phyloP scores from a whole-genome alignment of 2,113 vertebrate genomes.

The Protobothrops flavoviridis region DNA sequence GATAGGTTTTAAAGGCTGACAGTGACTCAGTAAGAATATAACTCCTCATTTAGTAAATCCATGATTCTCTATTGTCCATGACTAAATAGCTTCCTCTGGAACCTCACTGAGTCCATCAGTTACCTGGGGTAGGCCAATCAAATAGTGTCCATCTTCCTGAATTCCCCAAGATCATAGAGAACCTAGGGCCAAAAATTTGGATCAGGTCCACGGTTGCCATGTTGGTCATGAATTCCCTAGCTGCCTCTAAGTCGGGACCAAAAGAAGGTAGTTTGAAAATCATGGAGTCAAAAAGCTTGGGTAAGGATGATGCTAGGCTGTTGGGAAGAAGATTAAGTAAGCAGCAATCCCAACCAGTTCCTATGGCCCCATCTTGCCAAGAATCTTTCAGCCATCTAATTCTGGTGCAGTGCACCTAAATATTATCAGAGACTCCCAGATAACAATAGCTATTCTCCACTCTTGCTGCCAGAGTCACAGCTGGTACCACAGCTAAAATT shows the following conservation, averaged over 20 bases:
- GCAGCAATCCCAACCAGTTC: not conserved
- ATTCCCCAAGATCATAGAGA: not conserved
- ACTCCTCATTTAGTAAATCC: not conserved
- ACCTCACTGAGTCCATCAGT: not conserved
- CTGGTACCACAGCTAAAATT: not conserved
- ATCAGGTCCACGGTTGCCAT: not conserved
- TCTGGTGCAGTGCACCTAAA: not conserved
- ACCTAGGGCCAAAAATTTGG: not conserved
- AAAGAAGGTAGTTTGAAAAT: not conserved
- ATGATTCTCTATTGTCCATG: not conserved
- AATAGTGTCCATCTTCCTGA: not conserved
- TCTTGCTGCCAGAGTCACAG: not conserved
- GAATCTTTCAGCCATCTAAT: not conserved
- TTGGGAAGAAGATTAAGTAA: not conserved
- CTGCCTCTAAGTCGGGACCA: not conserved
- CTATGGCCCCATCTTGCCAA: not conserved
- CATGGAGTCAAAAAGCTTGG: not conserved
- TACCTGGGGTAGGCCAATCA: not conserved
- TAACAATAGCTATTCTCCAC: not conserved
- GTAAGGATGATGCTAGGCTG: not conserved
- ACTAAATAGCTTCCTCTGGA: not conserved
- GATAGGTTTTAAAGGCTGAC: not conserved
- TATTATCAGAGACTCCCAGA: not conserved
- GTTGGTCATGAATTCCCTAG: not conserved
- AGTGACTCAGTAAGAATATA: not conserved